Conservation (phyloP, 2,113 vertebrate species). For the Lasiurus borealis region DNA sequence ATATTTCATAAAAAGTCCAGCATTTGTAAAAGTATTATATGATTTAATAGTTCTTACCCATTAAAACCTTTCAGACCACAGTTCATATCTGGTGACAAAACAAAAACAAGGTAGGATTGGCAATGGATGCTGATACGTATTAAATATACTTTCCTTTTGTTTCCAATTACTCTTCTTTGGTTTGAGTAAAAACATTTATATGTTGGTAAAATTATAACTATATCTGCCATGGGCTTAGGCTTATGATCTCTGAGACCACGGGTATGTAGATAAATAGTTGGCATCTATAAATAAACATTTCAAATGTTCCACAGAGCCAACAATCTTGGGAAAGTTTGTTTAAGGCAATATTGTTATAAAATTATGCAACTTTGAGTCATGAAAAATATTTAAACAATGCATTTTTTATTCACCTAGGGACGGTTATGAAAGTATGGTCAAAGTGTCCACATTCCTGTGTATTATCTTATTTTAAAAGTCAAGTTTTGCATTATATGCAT, state of each 20-base stretch:
- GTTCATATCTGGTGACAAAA: background rate
- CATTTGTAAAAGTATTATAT: conserved; percentile 11
- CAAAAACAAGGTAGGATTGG: background rate
- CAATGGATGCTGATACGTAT: background rate
- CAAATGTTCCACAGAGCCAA: conserved; percentile 26
- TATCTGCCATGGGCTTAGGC: background rate
- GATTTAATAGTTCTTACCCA: background rate
- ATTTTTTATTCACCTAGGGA: conserved; percentile 12
- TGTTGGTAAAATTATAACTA: conserved; percentile 14
- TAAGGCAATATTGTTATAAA: conserved; percentile 49
- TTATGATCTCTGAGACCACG: conserved; percentile 1
- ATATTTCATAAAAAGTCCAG: background rate
- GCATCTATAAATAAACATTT: background rate
- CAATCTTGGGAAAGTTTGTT: background rate
- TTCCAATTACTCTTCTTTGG: conserved; percentile 39
- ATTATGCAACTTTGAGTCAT: conserved; percentile 53
- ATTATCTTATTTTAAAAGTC: background rate
- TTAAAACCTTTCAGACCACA: conserved; percentile 7
- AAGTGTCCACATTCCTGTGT: background rate
- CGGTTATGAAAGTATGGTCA: conserved; percentile 26
- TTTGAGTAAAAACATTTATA: conserved; percentile 20
- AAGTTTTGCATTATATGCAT: background rate
- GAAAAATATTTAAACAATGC: conserved; percentile 47
- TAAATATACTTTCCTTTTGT: background rate
- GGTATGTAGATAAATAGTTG: conserved; percentile 33